Conservation (phyloP, 2,113 vertebrate genomes). For the Ranitomeya imitator region DNA sequence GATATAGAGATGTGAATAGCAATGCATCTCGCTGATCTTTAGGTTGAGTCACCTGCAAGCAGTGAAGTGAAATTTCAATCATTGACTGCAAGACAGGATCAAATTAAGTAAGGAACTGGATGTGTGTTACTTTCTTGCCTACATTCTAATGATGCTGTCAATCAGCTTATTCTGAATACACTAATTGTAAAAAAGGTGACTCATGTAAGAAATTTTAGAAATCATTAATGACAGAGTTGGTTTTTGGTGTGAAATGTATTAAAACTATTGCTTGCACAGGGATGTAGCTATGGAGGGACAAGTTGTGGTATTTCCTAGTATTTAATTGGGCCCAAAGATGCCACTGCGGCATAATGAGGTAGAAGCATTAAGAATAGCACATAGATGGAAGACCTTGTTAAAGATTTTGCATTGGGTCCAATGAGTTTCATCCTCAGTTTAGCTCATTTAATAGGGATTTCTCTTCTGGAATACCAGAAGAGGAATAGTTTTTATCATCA, state of each 20-base stretch:
- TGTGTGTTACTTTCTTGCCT: not conserved
- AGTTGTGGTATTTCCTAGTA: too few species aligned
- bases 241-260: not conserved
- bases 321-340: too few species aligned
- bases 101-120: not conserved
- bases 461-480: too few species aligned
- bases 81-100: not conserved
- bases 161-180: not conserved
- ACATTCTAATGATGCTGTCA: not conserved
- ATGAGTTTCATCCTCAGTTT: too few species aligned
- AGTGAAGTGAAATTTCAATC: not conserved
- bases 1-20: slow-evolving; percentile 1
- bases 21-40: not conserved
- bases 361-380: too few species aligned
- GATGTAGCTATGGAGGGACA: too few species aligned
- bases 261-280: not conserved
- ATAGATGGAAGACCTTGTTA: too few species aligned
- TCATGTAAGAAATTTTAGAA: not conserved
- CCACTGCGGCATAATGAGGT: too few species aligned
- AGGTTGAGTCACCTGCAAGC: not conserved
- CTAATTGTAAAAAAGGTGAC: not conserved
- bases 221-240: not conserved
- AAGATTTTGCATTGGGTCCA: too few species aligned
- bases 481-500: too few species aligned
- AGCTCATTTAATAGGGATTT: too few species aligned